These are phyloP conservation scores for Alectura lathami DNA, from an alignment of 2,113 vertebrate species.

Conservation along the genomic window DNA sequence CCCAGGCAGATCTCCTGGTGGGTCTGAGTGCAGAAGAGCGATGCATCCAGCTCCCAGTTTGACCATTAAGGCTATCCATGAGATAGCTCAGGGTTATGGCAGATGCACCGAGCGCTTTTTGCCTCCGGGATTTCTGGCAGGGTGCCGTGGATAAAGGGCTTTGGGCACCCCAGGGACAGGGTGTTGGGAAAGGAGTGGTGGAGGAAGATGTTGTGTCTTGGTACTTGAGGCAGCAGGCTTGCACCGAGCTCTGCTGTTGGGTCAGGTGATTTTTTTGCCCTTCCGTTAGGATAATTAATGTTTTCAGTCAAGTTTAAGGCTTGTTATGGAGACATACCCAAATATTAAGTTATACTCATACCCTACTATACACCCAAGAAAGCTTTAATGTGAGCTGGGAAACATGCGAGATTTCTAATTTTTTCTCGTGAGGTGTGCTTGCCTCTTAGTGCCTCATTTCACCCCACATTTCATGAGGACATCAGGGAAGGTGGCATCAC, in stretches of 20 bases:
- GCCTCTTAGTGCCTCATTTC: not conserved
- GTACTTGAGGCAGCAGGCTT: not conserved
- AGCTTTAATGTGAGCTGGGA: not conserved
- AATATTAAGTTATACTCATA: not conserved
- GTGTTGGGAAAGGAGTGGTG: not conserved
- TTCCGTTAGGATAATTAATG: not conserved
- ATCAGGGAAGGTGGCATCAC: not conserved
- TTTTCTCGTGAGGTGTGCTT: not conserved
- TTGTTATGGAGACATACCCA: not conserved
- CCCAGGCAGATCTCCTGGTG: not conserved
- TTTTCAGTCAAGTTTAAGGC: not conserved
- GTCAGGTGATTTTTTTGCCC: too few species aligned
- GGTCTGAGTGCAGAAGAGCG: not conserved
- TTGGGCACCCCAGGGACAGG: too few species aligned
- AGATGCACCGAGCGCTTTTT: not conserved
- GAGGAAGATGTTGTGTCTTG: not conserved
- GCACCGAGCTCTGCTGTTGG: not conserved
- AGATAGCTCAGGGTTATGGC: not conserved
- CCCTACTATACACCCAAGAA: not conserved
- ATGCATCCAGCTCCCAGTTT: not conserved
- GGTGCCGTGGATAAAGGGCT: not conserved
- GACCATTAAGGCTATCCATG: not conserved
- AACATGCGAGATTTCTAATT: not conserved
- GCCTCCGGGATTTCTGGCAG: not conserved
- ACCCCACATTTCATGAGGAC: not conserved